A percentile compares a stretch with the other conserved stretches of the same genome.
These are phyloP conservation scores for Buathra laborator DNA, from an alignment of 2,888 invertebrate genomes.

Conservation along the genomic window DNA sequence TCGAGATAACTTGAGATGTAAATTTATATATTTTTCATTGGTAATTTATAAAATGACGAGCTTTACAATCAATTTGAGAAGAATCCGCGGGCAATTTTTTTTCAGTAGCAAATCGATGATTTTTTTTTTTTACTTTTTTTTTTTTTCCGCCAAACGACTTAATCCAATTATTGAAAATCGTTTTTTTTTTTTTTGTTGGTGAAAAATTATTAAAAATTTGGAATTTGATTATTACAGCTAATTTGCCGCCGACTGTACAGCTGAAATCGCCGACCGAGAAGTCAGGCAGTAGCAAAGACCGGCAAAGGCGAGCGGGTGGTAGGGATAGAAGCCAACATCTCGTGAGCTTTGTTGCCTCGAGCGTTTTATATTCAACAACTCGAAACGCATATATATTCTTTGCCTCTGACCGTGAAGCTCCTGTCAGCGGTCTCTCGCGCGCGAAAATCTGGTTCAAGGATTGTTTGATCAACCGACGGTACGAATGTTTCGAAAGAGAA, in stretches of 20 bases:
- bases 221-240: not conserved
- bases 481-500: slow-evolving; percentile 1
- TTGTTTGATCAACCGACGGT: slow-evolving; percentile 33
- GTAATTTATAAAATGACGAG: no score
- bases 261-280: slow-evolving; percentile 24
- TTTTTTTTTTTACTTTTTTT: no score
- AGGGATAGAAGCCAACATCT: slow-evolving; percentile 23
- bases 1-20: not conserved
- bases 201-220: not conserved
- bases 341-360: not conserved
- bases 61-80: no score
- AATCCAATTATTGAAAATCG: no score
- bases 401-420: slow-evolving; percentile 30
- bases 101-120: no score
- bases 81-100: no score
- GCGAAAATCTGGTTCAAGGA: slow-evolving; percentile 43
- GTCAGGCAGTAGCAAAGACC: slow-evolving; percentile 24
- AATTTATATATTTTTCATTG: no score
- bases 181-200: no score
- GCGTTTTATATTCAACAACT: not conserved
- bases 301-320: not conserved
- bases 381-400: not conserved
- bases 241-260: slow-evolving; percentile 52
- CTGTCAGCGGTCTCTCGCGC: slow-evolving; percentile 22
- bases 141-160: no score